These are phyloP conservation scores for Fistularia commersonii DNA, from an alignment of 2,797 vertebrate species.

Conservation along the genomic window DNA sequence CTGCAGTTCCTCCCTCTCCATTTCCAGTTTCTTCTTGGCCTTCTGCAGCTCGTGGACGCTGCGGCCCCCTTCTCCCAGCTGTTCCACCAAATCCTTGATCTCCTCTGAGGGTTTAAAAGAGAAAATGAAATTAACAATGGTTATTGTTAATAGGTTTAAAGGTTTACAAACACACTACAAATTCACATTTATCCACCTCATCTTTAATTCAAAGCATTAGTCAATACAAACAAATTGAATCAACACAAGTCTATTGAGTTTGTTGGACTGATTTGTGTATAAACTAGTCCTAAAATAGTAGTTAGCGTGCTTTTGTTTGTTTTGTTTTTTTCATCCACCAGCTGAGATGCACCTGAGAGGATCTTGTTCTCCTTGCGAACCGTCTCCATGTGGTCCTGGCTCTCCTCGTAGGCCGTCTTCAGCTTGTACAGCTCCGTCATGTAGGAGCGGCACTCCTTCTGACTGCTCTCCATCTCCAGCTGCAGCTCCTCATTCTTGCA, in stretches of 20 bases:
- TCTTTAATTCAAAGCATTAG: no score
- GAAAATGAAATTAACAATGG: background rate
- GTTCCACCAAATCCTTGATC: slow-evolving; percentile 78
- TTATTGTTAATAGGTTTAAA: no score
- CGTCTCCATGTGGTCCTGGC: slow-evolving; percentile 67
- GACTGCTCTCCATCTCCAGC: slow-evolving; percentile 69
- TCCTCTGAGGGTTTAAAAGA: slow-evolving; percentile 68
- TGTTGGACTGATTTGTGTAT: no score
- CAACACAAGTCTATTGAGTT: no score
- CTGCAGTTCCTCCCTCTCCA: slow-evolving; percentile 76
- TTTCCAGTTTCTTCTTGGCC: slow-evolving; percentile 73
- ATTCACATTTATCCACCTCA: no score
- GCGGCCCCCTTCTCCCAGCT: slow-evolving; percentile 69
- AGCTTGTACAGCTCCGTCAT: slow-evolving; percentile 77
- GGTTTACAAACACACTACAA: no score
- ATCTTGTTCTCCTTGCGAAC: slow-evolving; percentile 48
- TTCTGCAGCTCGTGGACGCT: slow-evolving; percentile 72
- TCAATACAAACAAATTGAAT: no score
- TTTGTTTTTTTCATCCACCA: no score
- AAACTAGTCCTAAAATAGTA: no score
- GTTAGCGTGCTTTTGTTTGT: no score
- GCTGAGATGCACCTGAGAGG: slow-evolving; percentile 28
- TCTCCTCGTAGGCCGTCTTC: slow-evolving; percentile 68
- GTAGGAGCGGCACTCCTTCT: slow-evolving; percentile 72
- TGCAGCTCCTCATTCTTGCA: slow-evolving; percentile 74